Evolutionary conservation across 2,888 invertebrate species (phyloP).

Genomic region (Drosophila meridionalis): DNA sequence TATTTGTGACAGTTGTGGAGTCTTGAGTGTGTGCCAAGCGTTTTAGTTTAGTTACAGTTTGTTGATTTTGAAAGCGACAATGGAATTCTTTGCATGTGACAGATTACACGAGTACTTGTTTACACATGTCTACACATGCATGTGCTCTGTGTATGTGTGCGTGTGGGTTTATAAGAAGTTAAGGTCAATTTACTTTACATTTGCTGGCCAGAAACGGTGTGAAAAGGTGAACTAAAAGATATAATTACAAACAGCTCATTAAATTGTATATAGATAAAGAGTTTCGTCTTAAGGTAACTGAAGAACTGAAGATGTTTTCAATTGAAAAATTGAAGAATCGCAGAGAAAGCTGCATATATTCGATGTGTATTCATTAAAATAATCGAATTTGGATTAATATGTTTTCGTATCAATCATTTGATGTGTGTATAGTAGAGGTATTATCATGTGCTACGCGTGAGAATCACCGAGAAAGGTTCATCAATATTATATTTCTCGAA

Average conservation of each 20-base stretch:
- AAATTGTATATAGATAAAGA: neutral
- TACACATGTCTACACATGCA: neutral
- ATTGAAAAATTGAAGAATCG: neutral
- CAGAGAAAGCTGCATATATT: neutral
- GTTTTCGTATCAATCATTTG: no score
- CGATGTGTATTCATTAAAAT: neutral
- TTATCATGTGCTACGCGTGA: neutral
- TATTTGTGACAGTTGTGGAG: conserved; percentile 44
- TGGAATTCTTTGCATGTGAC: conserved; percentile 49
- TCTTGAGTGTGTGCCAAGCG: conserved; percentile 60
- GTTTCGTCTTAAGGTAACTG: neutral
- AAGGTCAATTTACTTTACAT: conserved; percentile 37
- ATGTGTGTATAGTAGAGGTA: neutral
- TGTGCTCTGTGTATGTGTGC: neutral
- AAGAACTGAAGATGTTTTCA: neutral
- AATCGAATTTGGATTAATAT: no score
- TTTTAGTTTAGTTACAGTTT: conserved; percentile 79
- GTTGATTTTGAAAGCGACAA: conserved; percentile 83
- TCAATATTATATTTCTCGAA: no score
- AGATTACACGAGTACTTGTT: conserved; percentile 32
- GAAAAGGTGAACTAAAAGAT: conserved; percentile 1
- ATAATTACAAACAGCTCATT: neutral
- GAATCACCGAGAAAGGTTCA: neutral
- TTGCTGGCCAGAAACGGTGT: neutral
- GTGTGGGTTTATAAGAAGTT: conserved; percentile 7